Evolutionary conservation across 2,797 vertebrate genomes (phyloP).

Genomic region (Notamacropus eugenii): DNA sequence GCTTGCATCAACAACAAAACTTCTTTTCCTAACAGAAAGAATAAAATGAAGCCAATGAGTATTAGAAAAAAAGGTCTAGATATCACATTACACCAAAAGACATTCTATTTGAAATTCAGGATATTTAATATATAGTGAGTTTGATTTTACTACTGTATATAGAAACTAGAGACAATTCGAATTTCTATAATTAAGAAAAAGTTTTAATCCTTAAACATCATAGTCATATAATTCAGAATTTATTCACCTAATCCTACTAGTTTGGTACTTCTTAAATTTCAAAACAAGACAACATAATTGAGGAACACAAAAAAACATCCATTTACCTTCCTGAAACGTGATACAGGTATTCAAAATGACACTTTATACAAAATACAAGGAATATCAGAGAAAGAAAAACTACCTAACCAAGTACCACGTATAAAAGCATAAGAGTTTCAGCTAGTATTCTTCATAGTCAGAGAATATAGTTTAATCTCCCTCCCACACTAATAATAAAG

Average conservation of each 20-base stretch:
- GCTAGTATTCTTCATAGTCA: neutral
- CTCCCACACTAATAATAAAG: neutral
- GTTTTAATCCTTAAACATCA: conserved; percentile 2
- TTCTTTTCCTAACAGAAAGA: conserved; percentile 92
- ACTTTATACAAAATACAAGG: conserved; percentile 53
- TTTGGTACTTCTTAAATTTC: conserved; percentile 29
- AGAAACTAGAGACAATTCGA: neutral
- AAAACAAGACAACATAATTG: conserved; percentile 42
- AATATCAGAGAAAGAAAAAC: conserved; percentile 53
- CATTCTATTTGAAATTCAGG: neutral
- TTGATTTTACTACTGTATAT: neutral
- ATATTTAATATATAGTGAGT: neutral
- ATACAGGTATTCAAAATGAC: conserved; percentile 36
- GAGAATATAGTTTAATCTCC: neutral
- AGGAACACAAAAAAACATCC: conserved; percentile 31
- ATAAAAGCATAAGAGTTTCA: conserved; percentile 49
- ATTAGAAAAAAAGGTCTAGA: conserved; percentile 31
- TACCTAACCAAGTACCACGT: conserved; percentile 46
- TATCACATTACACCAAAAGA: conserved; percentile 28
- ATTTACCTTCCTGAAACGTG: conserved; percentile 36
- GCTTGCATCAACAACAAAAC: conserved; percentile 98
- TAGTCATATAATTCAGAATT: neutral
- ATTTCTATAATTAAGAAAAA: conserved; percentile 51
- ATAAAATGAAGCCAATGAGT: conserved; percentile 71
- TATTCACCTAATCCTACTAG: neutral